A percentile compares a stretch with the other conserved stretches of the same genome.
Conservation (phyloP, 2,888 invertebrate genomes). For the Urechis unicinctus region DNA sequence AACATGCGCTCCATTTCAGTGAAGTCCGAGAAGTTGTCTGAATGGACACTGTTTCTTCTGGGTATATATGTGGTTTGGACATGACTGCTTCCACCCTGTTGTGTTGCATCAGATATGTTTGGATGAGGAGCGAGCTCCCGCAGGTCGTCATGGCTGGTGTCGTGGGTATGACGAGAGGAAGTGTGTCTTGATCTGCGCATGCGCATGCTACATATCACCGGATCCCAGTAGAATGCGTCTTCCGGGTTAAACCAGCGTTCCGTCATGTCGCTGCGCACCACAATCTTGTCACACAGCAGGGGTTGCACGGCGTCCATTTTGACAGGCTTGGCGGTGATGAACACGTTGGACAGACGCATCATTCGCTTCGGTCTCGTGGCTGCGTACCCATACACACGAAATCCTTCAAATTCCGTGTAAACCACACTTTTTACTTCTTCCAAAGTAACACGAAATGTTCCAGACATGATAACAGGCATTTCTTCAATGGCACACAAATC, state of each 20-base stretch:
- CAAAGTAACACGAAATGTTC: slow-evolving; percentile 18
- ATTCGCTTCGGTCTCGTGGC: slow-evolving; percentile 10
- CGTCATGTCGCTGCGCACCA: not conserved
- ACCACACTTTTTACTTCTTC: slow-evolving; percentile 17
- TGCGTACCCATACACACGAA: slow-evolving; percentile 19
- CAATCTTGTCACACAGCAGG: slow-evolving; percentile 14
- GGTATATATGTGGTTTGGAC: not conserved
- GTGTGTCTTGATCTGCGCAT: too few species aligned
- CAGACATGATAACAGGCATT: slow-evolving; percentile 21
- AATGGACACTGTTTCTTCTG: not conserved
- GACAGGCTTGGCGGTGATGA: slow-evolving; percentile 14
- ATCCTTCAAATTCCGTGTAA: slow-evolving; percentile 16
- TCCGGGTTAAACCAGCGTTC: slow-evolving; percentile 19
- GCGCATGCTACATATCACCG: slow-evolving; percentile 16
- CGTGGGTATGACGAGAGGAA: not conserved
- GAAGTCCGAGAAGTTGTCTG: not conserved
- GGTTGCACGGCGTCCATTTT: slow-evolving; percentile 18
- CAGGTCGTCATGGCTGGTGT: not conserved
- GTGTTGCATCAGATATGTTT: not conserved
- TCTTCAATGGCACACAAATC: slow-evolving; percentile 20
- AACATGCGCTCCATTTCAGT: not conserved
- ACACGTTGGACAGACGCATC: slow-evolving; percentile 13
- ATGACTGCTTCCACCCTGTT: not conserved
- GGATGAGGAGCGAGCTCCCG: not conserved
- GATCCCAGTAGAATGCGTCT: slow-evolving; percentile 24